Base-by-base conservation (phyloP, 2,113 vertebrate genomes). In the Nibea albiflora region DNA sequence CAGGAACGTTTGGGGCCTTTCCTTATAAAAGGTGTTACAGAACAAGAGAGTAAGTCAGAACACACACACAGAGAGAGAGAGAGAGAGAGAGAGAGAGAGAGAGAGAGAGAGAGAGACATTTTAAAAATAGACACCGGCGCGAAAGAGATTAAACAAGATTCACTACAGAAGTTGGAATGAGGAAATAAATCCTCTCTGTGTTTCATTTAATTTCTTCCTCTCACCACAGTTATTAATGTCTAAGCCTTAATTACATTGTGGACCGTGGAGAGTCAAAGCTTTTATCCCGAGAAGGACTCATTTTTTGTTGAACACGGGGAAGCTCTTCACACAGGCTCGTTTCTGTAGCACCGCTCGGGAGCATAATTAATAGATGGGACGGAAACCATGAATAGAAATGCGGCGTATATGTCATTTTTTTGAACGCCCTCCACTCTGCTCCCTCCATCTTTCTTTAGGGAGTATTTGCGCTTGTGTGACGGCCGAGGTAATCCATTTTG, bases 171-270 rank as follows among this genome's bases (percentile, higher is more conserved):
- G 64, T 44, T 80, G 50, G 69, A 89, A 85, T 70, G 57, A 68
- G 53, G 62, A 88, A 88, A 92, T 91, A 87, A 90, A 93, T 92
- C 85, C 80, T 85, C 56, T 58, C 67, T 46, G 60, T 80, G 64
- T 89, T 90, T 86, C 82, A 74, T 85, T 87, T 81, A 64, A 84
- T 91, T 90, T 85, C 84, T 73, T 54, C 57, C 78, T 57, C 79
- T 78, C 22, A 49, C 65, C 64, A 19, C 75, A 85, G 80, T 92
- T 93, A 90, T 92, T 91, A 82, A 93, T 88, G 83, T 64, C 78
- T 73, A 64, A 76, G 85, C 80, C 83, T 83, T 89, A 91, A 92
- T 93, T 86, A 93, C 91, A 88, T 90, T 84, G 79, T 83, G 71
- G 76, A 86, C 26, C 35, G 26, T 68, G 80, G 74, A 50, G 65